Evolutionary conservation across 1,140 invertebrate genomes (phyloP).

Genomic region (Venturia canescens): DNA sequence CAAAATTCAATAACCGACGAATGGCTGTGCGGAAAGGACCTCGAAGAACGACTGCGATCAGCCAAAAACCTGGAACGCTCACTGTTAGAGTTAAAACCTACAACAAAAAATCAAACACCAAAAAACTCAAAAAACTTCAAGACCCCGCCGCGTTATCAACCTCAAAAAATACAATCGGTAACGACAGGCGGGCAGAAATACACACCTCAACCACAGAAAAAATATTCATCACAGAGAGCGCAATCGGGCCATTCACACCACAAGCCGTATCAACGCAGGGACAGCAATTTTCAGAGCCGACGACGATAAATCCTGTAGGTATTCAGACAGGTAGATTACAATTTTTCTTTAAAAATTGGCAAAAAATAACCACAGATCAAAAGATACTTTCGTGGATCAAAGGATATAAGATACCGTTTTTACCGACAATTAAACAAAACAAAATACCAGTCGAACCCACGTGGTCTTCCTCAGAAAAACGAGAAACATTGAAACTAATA

Average conservation of each 20-base stretch:
- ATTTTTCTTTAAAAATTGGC: slow-evolving; percentile 47
- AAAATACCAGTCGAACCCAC: background rate
- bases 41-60: slow-evolving; percentile 28
- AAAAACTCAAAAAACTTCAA: slow-evolving; percentile 45
- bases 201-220: slow-evolving; percentile 1
- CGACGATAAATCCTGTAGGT: slow-evolving; percentile 45
- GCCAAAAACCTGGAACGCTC: slow-evolving; percentile 30
- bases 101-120: slow-evolving; percentile 15
- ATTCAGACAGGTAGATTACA: slow-evolving; percentile 46
- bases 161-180: slow-evolving; percentile 6
- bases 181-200: slow-evolving; percentile 10
- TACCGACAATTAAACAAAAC: background rate
- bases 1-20: slow-evolving; percentile 23
- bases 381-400: slow-evolving; percentile 45
- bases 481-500: background rate
- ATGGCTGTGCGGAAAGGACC: slow-evolving; percentile 45
- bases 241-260: slow-evolving; percentile 1
- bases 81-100: slow-evolving; percentile 28
- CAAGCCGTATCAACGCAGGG: slow-evolving; percentile 16
- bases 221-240: slow-evolving; percentile 21
- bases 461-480: slow-evolving; percentile 11
- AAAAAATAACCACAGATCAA: slow-evolving; percentile 46
- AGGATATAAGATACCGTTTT: slow-evolving; percentile 44
- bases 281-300: slow-evolving; percentile 17
- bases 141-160: slow-evolving; percentile 25